phyloP scores from a whole-genome alignment of 1,140 invertebrate species.

The Schmidtea mediterranea region DNA sequence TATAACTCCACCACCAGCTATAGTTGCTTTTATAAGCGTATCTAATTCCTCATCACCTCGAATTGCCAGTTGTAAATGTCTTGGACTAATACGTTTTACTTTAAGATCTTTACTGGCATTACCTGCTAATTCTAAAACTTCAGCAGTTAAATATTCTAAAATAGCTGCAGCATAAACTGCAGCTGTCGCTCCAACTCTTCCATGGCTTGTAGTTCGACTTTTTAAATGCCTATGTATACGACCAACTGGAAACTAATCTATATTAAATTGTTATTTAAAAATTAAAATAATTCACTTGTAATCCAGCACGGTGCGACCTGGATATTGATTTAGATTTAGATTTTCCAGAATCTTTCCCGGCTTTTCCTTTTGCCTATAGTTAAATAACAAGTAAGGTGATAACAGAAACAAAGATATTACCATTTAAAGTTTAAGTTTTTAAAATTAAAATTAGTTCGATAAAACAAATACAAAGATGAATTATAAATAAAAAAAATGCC shows the following conservation, averaged over 20 bases:
- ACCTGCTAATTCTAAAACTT: slow-evolving; percentile 7
- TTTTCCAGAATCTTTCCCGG: slow-evolving; percentile 38
- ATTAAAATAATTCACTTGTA: slow-evolving; percentile 23
- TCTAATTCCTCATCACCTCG: slow-evolving; percentile 30
- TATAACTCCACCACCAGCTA: slow-evolving; percentile 90
- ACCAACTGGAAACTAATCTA: slow-evolving; percentile 10
- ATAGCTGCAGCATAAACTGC: slow-evolving; percentile 7
- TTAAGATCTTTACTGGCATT: slow-evolving; percentile 4
- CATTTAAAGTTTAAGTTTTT: too few species aligned
- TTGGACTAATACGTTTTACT: slow-evolving; percentile 5
- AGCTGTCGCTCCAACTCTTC: slow-evolving; percentile 6
- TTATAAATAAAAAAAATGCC: too few species aligned
- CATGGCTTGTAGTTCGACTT: background rate
- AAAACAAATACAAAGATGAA: too few species aligned
- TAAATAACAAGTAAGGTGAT: background rate
- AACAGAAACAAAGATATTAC: too few species aligned
- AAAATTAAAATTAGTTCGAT: too few species aligned
- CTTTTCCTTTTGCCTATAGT: slow-evolving; percentile 3
- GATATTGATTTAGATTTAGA: slow-evolving; percentile 97
- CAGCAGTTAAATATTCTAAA: slow-evolving; percentile 7
- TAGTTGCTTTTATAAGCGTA: slow-evolving; percentile 93
- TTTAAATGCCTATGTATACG: slow-evolving; percentile 6
- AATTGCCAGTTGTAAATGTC: slow-evolving; percentile 5
- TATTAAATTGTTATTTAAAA: slow-evolving; percentile 8
- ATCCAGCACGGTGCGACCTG: slow-evolving; percentile 74